Evolutionary conservation across 2,113 vertebrate species (phyloP).

Genomic region (Hippocampus comes): DNA sequence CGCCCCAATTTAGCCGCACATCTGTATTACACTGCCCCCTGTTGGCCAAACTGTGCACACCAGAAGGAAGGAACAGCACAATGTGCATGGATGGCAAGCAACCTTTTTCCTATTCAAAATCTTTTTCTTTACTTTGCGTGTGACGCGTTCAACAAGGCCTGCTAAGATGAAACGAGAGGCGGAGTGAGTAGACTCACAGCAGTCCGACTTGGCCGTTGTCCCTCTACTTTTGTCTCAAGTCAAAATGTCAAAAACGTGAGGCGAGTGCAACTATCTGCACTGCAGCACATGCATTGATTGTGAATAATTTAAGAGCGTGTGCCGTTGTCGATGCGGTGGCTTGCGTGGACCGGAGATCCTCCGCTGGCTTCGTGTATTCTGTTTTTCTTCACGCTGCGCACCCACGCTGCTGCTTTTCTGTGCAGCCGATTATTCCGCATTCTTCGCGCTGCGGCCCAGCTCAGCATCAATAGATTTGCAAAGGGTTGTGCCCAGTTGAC

Average conservation of each 20-base stretch:
- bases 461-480: constrained; percentile 19
- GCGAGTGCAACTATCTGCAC: constrained; percentile 6
- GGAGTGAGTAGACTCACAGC: not conserved
- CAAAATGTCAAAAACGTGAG: not conserved
- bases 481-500: constrained; percentile 40
- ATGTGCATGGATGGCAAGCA: too few relatives aligned
- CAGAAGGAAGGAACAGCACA: too few relatives aligned
- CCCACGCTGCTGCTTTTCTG: constrained; percentile 15
- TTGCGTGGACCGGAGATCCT: not conserved
- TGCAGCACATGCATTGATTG: constrained; percentile 46
- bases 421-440: constrained; percentile 25
- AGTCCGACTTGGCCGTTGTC: not conserved
- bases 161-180: too few relatives aligned
- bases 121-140: too few relatives aligned
- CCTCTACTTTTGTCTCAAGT: not conserved
- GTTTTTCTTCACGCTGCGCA: not conserved
- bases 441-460: not conserved
- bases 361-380: not conserved
- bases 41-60: too few relatives aligned
- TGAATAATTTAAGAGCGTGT: constrained; percentile 46
- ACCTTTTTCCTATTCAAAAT: too few relatives aligned
- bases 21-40: too few relatives aligned
- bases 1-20: too few relatives aligned
- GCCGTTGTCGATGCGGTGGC: not conserved
- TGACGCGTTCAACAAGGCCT: too few relatives aligned